phyloP scores from a whole-genome alignment of 2,888 invertebrate genomes.

The Eueremaeus valkanovi region DNA sequence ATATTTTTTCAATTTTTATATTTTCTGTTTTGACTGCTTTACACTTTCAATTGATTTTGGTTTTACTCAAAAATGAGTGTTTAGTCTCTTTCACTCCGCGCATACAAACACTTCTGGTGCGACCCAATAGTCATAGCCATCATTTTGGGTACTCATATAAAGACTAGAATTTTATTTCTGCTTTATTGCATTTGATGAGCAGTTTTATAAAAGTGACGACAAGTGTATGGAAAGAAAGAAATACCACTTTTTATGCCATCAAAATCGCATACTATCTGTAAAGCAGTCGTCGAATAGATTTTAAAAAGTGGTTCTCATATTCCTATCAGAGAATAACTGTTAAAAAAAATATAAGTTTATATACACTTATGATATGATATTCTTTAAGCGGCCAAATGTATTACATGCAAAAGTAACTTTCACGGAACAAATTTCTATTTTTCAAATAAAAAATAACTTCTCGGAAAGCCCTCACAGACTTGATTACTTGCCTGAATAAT shows the following conservation, averaged over 20 bases:
- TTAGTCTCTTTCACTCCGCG: neutral
- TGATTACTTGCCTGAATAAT: constrained; percentile 37
- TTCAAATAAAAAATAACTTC: neutral
- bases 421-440: constrained; percentile 24
- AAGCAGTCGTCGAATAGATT: neutral
- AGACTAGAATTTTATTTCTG: neutral
- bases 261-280: neutral
- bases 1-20: neutral
- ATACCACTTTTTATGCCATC: constrained; percentile 13
- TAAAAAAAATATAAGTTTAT: neutral
- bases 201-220: constrained; percentile 21
- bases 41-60: constrained; percentile 36
- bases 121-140: constrained; percentile 12
- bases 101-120: neutral
- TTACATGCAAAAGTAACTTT: constrained; percentile 24
- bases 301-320: neutral
- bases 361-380: neutral
- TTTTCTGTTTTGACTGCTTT: constrained; percentile 2
- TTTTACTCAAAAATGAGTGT: neutral
- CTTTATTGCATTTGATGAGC: constrained; percentile 34
- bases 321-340: too few species aligned
- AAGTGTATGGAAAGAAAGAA: neutral
- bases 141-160: neutral
- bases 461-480: neutral
- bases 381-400: too few species aligned